Percentiles rank a stretch among this genome's conserved stretches.
These are phyloP conservation scores for Hiodon alosoides DNA, from an alignment of 2,113 vertebrate genomes.

Conservation along the genomic window DNA sequence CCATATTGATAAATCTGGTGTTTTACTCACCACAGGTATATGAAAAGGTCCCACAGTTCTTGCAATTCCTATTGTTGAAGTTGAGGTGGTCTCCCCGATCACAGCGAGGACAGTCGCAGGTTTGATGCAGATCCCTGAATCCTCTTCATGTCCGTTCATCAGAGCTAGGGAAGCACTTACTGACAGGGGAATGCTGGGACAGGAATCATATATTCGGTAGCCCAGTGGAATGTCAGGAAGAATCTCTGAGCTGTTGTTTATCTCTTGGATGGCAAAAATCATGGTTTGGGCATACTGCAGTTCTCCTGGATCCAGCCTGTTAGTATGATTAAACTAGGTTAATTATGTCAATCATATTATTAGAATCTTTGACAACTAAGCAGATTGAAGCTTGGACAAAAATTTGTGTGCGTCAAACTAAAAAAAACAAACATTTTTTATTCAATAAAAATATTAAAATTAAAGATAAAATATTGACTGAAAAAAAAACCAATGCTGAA, in stretches of 20 bases:
- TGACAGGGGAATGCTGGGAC: constrained; percentile 60
- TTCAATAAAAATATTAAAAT: no score
- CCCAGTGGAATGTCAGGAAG: constrained; percentile 58
- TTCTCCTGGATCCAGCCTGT: constrained; percentile 59
- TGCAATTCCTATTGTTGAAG: constrained; percentile 63
- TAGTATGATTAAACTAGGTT: not conserved
- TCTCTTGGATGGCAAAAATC: constrained; percentile 67
- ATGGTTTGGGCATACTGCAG: constrained; percentile 64
- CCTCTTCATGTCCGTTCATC: constrained; percentile 51
- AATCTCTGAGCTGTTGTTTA: constrained; percentile 63
- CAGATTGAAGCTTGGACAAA: no score
- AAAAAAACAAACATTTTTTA: no score
- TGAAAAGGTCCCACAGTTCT: constrained; percentile 60
- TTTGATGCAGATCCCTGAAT: constrained; percentile 39
- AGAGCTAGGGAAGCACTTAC: constrained; percentile 59
- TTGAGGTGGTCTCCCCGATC: constrained; percentile 66
- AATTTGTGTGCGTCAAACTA: no score
- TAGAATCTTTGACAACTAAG: not conserved
- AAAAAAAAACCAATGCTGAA: no score
- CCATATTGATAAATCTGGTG: not conserved
- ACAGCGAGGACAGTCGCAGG: constrained; percentile 54
- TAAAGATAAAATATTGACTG: no score
- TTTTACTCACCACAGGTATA: constrained; percentile 63
- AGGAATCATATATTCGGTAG: constrained; percentile 65
- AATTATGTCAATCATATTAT: not conserved